Evolutionary conservation across 2,888 invertebrate genomes (phyloP), one percentile per base, ranked within the genome.

Genomic region (Catocala sponsa): DNA sequence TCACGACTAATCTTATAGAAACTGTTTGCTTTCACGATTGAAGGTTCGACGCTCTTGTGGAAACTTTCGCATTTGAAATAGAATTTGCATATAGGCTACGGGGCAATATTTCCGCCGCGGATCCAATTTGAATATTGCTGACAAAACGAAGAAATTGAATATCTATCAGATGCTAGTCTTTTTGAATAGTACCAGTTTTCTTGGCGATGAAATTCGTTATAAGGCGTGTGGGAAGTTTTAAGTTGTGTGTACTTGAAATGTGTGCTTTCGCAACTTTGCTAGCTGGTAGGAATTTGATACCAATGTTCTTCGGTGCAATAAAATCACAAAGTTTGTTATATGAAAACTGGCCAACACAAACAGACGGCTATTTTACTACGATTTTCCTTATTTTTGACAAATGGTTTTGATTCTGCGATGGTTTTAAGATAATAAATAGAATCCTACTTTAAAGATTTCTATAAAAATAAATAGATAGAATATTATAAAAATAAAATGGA

Each of bases 1-100:
- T 86, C 82, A 82, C 89, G 87, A 89, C 90, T 92, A 92, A 92
- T 91, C 92, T 91, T 91, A 91, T 92, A 90, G 91, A 91, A 90
- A 91, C 89, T 92, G 90, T 92, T 92, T 92, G 89, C 91, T 69
- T 88, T 86, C 83, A 76, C 87, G 90, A 91, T 91, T 89, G 90
- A 91, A 89, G 90, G 88, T 85, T 88, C 87, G 73, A 82, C 83
- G 85, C 84, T 88, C 88, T 86, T 84, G 83, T 78, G 85, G 87
- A 87, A 91, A 92, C 85, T 91, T 92, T 88, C 88, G 86, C 87
- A 86, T 90, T 88, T 88, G 90, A 89, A 91, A 91, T 86, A 86
- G 83, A 87, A 92, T 92, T 91, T 91, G 88, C 92, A 91, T 92
- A 91, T 85, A 88, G 91, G 87, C 87, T 86, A 90, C 85, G 87